A percentile compares a stretch with the other conserved stretches of the same genome.
Conservation (phyloP, 2,113 vertebrate genomes). For the Crypturellus undulatus region DNA sequence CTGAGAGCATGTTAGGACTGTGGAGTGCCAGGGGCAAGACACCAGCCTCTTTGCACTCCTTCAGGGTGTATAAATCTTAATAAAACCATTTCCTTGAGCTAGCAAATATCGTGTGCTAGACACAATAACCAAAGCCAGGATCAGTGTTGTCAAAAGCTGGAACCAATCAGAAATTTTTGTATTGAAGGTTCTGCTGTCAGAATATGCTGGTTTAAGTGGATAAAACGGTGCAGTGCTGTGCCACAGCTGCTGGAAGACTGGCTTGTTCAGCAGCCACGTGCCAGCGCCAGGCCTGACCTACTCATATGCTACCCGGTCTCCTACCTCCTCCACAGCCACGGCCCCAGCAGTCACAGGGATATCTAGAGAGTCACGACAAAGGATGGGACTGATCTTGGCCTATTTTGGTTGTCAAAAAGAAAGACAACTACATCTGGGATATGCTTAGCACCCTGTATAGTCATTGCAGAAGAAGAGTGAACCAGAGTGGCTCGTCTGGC, state of each 20-base stretch:
- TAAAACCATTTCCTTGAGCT: not conserved
- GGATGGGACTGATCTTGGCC: not conserved
- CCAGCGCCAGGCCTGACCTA: fast-evolving
- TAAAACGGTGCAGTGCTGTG: not conserved
- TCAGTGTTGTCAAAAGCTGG: not conserved
- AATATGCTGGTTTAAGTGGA: not conserved
- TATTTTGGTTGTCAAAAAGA: not conserved
- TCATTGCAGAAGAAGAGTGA: not conserved
- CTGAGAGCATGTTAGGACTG: not conserved
- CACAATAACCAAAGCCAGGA: not conserved
- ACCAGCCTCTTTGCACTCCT: not conserved
- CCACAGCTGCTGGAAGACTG: not conserved
- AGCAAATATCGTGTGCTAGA: fast-evolving
- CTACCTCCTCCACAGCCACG: not conserved
- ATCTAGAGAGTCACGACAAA: not conserved
- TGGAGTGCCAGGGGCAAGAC: not conserved
- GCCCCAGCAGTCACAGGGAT: not conserved
- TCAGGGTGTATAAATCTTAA: not conserved
- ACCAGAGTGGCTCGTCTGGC: not conserved
- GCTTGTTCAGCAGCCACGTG: not conserved
- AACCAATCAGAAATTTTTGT: not conserved
- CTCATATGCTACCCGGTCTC: not conserved
- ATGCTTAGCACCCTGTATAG: not conserved
- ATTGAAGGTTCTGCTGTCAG: not conserved
- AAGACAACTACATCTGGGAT: not conserved